Base-by-base conservation (phyloP, 1,140 invertebrate species). In the Anadara kagoshimensis region DNA sequence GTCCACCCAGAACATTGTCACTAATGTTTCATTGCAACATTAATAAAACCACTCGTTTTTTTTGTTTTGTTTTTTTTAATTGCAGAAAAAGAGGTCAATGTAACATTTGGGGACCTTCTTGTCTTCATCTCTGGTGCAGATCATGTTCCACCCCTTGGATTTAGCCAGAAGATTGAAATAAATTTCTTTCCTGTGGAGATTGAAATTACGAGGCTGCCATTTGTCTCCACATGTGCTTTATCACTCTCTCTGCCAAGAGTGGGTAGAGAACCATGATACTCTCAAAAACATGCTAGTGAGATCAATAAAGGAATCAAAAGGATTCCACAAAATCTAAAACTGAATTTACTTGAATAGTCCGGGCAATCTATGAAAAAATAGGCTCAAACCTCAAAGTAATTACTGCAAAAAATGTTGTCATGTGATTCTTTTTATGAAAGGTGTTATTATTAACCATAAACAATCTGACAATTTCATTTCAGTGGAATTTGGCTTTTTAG, bases 1-100 rank as follows among this genome's bases (percentile, higher is more conserved):
- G 18, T 43, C 58, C 26, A 29, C 58, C 12, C 44, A 29, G 41
- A 61, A 43, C 44, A 29, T 61, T 7, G 44, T 61, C 16, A 61
- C 41, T 18, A 61, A 61, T n/a, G 58, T 61, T 7, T 61, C 58
- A 1, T 43, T 43, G 29, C 44, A 43, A 61, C n/a, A n/a, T n/a
- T 36, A 43, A 5, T 8, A 20, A n/a, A 14, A 5, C 16, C 29
- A 22, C 1, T 2, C 44, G 57, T 43, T 14, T 22, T n/a, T 53
- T 18, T n/a, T n/a, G n/a, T n/a, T n/a, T n/a, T n/a, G n/a, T 16
- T 16, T n/a, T 20, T 54, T 18, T n/a, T 4, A 10, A 54, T 54
- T 54, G n/a, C 51, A 54, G 51, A 54, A 20, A 54, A 54, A 54
- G 51, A 54, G 24, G 24, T 54, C 14, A 22, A 54, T 54, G 20